Percentiles rank a stretch among this genome's conserved stretches.
These are phyloP conservation scores for Papilio demoleus DNA, from an alignment of 2,888 invertebrate species.

Conservation along the genomic window DNA sequence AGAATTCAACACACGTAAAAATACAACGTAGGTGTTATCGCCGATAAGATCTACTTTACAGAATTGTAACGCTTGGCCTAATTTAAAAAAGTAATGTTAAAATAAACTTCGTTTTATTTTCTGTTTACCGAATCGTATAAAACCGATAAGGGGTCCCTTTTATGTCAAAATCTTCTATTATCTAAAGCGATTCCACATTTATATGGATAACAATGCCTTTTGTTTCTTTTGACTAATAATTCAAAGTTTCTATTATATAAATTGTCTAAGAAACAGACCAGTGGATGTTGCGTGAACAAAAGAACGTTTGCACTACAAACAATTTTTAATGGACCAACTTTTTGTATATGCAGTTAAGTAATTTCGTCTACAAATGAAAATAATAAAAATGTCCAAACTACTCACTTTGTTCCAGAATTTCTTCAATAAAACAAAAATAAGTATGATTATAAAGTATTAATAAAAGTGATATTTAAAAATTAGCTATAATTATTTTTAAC, in stretches of 20 bases:
- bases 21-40: background rate
- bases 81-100: slow-evolving; percentile 36
- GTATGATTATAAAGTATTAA: background rate
- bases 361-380: slow-evolving; percentile 31
- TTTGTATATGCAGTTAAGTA: slow-evolving; percentile 40
- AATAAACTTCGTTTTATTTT: slow-evolving; percentile 45
- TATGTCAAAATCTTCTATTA: slow-evolving; percentile 60
- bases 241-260: slow-evolving; percentile 52
- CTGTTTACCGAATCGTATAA: slow-evolving; percentile 49
- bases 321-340: slow-evolving; percentile 41
- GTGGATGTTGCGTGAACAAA: slow-evolving; percentile 30
- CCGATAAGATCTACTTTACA: slow-evolving; percentile 15
- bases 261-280: slow-evolving; percentile 43
- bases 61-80: slow-evolving; percentile 4
- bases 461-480: background rate
- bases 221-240: slow-evolving; percentile 62
- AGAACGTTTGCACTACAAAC: slow-evolving; percentile 39
- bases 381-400: slow-evolving; percentile 13
- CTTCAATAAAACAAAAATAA: background rate
- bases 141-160: slow-evolving; percentile 55
- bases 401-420: background rate
- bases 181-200: slow-evolving; percentile 60
- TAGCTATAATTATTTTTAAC: background rate
- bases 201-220: slow-evolving; percentile 59
- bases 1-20: background rate